phyloP scores from a whole-genome alignment of 2,888 invertebrate species.

The Ashinkailepas kermadecensis region DNA sequence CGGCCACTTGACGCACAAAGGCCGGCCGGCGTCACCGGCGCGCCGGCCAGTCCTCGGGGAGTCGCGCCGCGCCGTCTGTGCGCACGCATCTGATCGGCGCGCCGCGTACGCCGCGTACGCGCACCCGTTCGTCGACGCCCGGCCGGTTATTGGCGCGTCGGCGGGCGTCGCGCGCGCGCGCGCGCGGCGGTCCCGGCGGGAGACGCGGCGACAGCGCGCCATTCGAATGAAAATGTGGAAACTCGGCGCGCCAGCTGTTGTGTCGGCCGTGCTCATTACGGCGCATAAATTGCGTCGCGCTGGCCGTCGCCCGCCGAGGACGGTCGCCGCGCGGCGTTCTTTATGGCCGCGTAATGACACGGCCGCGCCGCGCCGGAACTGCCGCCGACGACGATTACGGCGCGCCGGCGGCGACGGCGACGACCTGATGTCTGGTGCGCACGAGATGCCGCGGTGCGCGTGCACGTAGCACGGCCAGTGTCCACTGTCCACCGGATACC shows the following conservation, averaged over 20 bases:
- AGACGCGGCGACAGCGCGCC: background rate
- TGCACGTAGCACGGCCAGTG: too few species aligned
- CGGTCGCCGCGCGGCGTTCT: background rate
- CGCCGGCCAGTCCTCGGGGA: background rate
- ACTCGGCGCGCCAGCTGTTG: constrained; percentile 4
- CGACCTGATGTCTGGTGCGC: too few species aligned
- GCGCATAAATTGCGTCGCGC: background rate
- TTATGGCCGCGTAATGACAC: constrained; percentile 17
- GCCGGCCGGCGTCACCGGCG: background rate
- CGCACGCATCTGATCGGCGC: background rate
- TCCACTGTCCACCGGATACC: too few species aligned
- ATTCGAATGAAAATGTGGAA: constrained; percentile 9
- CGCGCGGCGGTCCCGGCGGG: background rate
- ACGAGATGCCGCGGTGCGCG: too few species aligned
- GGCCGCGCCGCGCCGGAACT: background rate
- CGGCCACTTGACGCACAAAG: background rate
- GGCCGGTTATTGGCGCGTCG: too few species aligned
- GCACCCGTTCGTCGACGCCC: too few species aligned
- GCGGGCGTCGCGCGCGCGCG: too few species aligned
- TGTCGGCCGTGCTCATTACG: background rate
- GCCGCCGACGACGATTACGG: background rate
- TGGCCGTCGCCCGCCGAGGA: background rate
- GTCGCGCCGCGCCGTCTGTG: background rate
- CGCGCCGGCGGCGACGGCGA: background rate
- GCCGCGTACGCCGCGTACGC: too few species aligned